Evolutionary conservation across 2,888 invertebrate genomes (phyloP), one percentile per base, ranked within the genome.

Genomic region (Microdon myrmicae): DNA sequence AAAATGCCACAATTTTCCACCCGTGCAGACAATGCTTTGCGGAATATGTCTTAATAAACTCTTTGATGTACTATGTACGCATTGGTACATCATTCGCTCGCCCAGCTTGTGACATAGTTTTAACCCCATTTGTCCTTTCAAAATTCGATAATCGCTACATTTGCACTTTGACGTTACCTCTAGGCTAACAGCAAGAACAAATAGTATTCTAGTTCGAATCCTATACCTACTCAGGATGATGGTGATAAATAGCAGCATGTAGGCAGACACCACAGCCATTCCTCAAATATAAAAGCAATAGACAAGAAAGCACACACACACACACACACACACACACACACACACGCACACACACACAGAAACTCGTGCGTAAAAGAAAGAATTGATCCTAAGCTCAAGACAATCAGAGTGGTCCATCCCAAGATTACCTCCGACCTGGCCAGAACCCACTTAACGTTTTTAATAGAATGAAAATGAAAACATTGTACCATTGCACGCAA

Each of bases 81-180:
- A n/a, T n/a, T n/a, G n/a, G n/a, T n/a, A n/a, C n/a, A n/a, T n/a
- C n/a, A n/a, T n/a, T n/a, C 20, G 14, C 39, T 6, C 10, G 5
- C 25, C 22, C 31, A 19, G n/a, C 25, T 35, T 39, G 45, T 45
- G 23, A 34, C 39, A 47, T 34, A 55, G 41, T 47, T 55, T 39
- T 41, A 41, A 41, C 47, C 45, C 51, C 38, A 64, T 58, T 58
- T 47, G 37, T 56, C 47, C 64, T 37, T 34, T 58, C 41, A 58
- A 58, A 64, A 47, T 51, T 64, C 51, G 47, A 64, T 58, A 64
- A 64, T 64, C 49, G 64, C 58, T 64, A 51, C 44, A 58, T 64
- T 58, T 51, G 47, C 53, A 43, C 51, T 41, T 64, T 58, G 58
- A 51, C 51, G 39, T 32, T 53, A 37, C 43, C 56, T 45, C 32